Evolutionary conservation across 2,113 vertebrate genomes (phyloP).

Genomic region (Phyllostomus hastatus): DNA sequence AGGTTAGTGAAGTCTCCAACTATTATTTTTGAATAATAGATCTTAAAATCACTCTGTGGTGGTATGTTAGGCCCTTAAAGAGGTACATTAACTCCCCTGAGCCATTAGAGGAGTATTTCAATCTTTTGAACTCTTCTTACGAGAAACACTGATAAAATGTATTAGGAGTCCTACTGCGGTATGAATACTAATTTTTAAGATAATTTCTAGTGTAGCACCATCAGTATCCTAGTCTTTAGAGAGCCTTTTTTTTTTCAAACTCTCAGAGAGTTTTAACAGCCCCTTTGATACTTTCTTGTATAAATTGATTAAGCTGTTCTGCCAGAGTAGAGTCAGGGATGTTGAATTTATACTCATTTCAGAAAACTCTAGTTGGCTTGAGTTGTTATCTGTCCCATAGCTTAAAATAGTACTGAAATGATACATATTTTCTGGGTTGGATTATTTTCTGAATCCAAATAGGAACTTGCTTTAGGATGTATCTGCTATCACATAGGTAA

Average conservation of each 20-base stretch:
- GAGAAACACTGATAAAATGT: not conserved
- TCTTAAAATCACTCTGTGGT: not conserved
- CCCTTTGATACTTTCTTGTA: not conserved
- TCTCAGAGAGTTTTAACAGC: not conserved
- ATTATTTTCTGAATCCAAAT: constrained; percentile 43
- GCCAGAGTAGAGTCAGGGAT: not conserved
- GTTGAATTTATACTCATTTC: not conserved
- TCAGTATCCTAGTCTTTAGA: not conserved
- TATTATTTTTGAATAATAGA: not conserved
- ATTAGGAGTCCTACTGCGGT: not conserved
- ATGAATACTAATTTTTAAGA: not conserved
- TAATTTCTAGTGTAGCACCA: not conserved
- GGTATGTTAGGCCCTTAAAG: not conserved
- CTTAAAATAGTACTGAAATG: not conserved
- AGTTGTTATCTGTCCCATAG: not conserved
- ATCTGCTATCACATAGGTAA: not conserved
- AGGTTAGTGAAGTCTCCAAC: not conserved
- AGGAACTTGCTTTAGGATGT: not conserved
- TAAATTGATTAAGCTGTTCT: not conserved
- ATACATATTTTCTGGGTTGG: constrained; percentile 17
- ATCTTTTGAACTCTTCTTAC: not conserved
- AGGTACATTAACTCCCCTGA: not conserved
- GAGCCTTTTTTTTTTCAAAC: not conserved
- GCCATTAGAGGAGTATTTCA: not conserved
- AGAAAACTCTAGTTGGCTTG: constrained; percentile 28